Evolutionary conservation across 1,140 invertebrate species (phyloP).

Genomic region (Aphelenchoides avenae): DNA sequence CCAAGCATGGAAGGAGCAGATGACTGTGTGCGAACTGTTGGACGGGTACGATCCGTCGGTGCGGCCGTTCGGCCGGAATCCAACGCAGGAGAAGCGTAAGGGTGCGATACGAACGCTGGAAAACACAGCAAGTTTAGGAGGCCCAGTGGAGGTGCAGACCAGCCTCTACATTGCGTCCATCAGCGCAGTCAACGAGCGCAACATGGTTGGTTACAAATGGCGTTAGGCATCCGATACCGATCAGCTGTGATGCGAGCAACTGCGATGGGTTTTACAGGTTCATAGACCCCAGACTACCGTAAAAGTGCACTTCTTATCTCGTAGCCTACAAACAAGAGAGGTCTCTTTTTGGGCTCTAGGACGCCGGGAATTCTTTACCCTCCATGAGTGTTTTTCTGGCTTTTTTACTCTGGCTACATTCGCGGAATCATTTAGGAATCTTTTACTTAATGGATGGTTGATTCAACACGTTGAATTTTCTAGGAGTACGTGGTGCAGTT

Average conservation of each 20-base stretch:
- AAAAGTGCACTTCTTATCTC: too few relatives aligned
- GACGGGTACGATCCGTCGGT: slow-evolving; percentile 56
- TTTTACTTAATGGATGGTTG: slow-evolving; percentile 7
- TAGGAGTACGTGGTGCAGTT: slow-evolving; percentile 59
- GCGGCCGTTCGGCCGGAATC: slow-evolving; percentile 47
- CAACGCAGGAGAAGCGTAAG: slow-evolving; percentile 48
- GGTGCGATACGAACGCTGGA: slow-evolving; percentile 3
- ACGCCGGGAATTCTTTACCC: too few relatives aligned
- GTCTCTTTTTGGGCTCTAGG: too few relatives aligned
- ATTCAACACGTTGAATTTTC: too few relatives aligned
- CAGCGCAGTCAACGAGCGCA: slow-evolving; percentile 53
- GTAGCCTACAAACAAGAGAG: too few relatives aligned
- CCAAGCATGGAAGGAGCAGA: slow-evolving; percentile 58
- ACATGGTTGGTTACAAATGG: slow-evolving; percentile 44
- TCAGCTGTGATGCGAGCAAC: too few relatives aligned
- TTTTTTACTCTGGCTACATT: not conserved
- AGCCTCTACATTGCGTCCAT: slow-evolving; percentile 51
- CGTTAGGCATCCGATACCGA: too few relatives aligned
- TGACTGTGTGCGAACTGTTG: slow-evolving; percentile 56
- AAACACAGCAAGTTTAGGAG: slow-evolving; percentile 35
- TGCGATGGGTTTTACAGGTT: too few relatives aligned
- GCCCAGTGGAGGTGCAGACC: slow-evolving; percentile 52
- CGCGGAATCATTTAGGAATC: slow-evolving; percentile 14
- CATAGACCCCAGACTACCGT: too few relatives aligned
- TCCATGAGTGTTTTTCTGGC: too few relatives aligned